Evolutionary conservation across 1,140 invertebrate species (phyloP).

Genomic region (Drosophila triauraria): DNA sequence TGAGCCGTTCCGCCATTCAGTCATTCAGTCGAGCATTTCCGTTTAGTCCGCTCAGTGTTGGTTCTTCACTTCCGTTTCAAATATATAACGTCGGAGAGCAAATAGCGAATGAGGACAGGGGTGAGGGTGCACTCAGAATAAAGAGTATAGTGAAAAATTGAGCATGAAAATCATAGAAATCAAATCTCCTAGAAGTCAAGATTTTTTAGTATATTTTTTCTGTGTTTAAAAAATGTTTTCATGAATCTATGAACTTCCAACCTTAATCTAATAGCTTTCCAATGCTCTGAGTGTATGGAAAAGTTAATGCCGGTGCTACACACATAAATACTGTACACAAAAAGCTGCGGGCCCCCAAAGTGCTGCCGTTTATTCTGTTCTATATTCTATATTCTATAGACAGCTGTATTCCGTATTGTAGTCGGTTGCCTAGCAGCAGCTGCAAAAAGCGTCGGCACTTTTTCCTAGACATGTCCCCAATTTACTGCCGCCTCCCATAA

Average conservation of each 20-base stretch:
- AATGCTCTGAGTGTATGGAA: conserved; percentile 4
- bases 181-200: fast-evolving
- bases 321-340: conserved; percentile 13
- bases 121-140: not conserved
- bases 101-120: conserved; percentile 1
- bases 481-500: conserved; percentile 30
- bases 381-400: conserved; percentile 4
- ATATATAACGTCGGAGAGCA: conserved; percentile 64
- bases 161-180: no score
- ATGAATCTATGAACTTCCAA: not conserved
- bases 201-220: not conserved
- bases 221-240: not conserved
- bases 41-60: conserved; percentile 44
- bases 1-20: conserved; percentile 59
- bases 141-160: no score
- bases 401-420: not conserved
- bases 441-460: conserved; percentile 34
- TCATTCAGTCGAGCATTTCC: conserved; percentile 69
- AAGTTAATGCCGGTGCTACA: conserved; percentile 26
- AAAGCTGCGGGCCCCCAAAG: conserved; percentile 24
- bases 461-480: conserved; percentile 41
- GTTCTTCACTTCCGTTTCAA: conserved; percentile 75
- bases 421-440: conserved; percentile 4
- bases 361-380: conserved; percentile 7
- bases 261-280: not conserved